Percentiles rank a stretch among this genome's conserved stretches.
These are phyloP conservation scores for Atta colombica DNA, from an alignment of 1,140 invertebrate genomes.

Conservation along the genomic window DNA sequence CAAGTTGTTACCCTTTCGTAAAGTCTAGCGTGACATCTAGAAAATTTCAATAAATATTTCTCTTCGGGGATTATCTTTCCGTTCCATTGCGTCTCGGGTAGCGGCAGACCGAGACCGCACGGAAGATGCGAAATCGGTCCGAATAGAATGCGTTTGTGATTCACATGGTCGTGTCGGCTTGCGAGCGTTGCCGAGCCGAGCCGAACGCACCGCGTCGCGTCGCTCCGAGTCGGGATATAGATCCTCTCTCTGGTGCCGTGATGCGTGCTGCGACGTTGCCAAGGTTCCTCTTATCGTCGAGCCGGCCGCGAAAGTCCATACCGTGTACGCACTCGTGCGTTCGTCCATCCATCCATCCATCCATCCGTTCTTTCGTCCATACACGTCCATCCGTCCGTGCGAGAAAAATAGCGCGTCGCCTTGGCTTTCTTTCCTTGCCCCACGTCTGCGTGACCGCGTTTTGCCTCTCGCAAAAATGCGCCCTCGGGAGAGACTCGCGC, in stretches of 20 bases:
- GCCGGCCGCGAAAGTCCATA: slow-evolving; percentile 55
- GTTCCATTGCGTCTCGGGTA: slow-evolving; percentile 11
- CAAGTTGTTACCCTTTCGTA: not conserved
- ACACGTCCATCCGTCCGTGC: slow-evolving; percentile 35
- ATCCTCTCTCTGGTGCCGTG: slow-evolving; percentile 68
- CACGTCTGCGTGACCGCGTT: slow-evolving; percentile 63
- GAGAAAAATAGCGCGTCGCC: slow-evolving; percentile 83
- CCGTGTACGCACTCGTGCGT: slow-evolving; percentile 10
- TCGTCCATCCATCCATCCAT: not conserved
- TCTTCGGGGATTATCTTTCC: not conserved
- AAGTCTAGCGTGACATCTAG: not conserved
- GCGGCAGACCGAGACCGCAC: slow-evolving; percentile 8
- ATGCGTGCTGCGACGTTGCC: slow-evolving; percentile 76
- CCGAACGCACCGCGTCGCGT: slow-evolving; percentile 16
- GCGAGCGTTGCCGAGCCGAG: slow-evolving; percentile 29
- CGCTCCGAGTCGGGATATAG: slow-evolving; percentile 75
- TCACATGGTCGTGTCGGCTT: slow-evolving; percentile 76
- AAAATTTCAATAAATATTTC: slow-evolving; percentile 13
- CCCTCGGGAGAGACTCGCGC: slow-evolving; percentile 33
- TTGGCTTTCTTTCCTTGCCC: slow-evolving; percentile 80
- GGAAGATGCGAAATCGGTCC: slow-evolving; percentile 74
- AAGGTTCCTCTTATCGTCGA: slow-evolving; percentile 37
- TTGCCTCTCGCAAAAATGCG: slow-evolving; percentile 64
- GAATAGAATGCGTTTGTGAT: slow-evolving; percentile 67
- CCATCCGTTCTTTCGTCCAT: slow-evolving; percentile 40